A percentile compares a stretch with the other conserved stretches of the same genome.
Conservation (phyloP, 2,888 invertebrate genomes). For the Polymixis flavicincta region DNA sequence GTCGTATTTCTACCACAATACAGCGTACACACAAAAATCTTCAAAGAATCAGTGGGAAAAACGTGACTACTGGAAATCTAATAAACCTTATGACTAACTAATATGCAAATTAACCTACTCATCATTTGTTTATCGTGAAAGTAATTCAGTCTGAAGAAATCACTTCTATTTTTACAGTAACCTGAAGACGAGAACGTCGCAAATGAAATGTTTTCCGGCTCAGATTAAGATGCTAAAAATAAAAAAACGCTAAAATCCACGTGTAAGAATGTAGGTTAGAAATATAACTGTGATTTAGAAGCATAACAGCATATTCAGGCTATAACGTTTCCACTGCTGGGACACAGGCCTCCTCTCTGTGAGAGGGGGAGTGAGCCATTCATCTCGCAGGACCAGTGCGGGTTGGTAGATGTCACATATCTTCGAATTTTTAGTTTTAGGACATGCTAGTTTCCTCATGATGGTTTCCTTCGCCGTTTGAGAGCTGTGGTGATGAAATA, state of each 20-base stretch:
- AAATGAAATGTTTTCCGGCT: conserved; percentile 22
- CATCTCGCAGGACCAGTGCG: too few species aligned
- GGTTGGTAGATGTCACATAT: too few species aligned
- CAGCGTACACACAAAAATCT: not conserved
- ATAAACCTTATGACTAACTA: conserved; percentile 31
- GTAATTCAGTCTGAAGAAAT: conserved; percentile 19
- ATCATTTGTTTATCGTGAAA: conserved; percentile 16
- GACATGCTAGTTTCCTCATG: too few species aligned
- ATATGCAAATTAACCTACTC: conserved; percentile 9
- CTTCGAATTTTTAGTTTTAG: too few species aligned
- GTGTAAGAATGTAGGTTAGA: conserved; percentile 28
- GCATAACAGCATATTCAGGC: too few species aligned
- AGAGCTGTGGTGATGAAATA: too few species aligned
- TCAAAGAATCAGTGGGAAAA: conserved; percentile 11
- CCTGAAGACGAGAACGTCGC: not conserved
- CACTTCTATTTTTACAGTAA: conserved; percentile 33
- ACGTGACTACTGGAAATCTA: conserved; percentile 14
- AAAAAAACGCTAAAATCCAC: conserved; percentile 27
- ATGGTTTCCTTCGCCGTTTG: too few species aligned
- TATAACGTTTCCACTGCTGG: too few species aligned
- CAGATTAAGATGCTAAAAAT: conserved; percentile 28
- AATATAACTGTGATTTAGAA: conserved; percentile 30
- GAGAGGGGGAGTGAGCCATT: too few species aligned
- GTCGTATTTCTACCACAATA: conserved; percentile 16
- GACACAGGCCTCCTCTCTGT: too few species aligned